Conservation (phyloP, 1,140 invertebrate species). For the Ganaspis sp. region DNA sequence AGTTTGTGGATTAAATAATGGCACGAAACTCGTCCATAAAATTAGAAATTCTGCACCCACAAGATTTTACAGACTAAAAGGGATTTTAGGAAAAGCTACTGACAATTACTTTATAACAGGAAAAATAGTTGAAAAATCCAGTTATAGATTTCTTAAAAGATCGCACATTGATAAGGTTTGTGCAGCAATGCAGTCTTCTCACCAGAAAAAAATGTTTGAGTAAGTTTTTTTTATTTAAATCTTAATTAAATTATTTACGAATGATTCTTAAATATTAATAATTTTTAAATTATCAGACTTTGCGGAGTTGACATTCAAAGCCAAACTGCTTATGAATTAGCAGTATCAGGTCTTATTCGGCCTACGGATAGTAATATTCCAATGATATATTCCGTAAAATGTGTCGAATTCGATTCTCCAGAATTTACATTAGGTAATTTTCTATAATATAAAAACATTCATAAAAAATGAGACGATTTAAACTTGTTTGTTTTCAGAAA, state of each 20-base stretch:
- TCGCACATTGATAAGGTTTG: slow-evolving; percentile 83
- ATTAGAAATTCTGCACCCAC: slow-evolving; percentile 79
- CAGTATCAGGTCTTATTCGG: slow-evolving; percentile 85
- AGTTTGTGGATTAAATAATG: slow-evolving; percentile 86
- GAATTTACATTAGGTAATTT: slow-evolving; percentile 89
- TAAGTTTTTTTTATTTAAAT: no score
- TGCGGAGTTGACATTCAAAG: slow-evolving; percentile 88
- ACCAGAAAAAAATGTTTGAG: slow-evolving; percentile 90
- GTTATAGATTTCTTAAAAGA: slow-evolving; percentile 82
- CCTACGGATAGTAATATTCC: slow-evolving; percentile 83
- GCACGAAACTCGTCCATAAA: slow-evolving; percentile 76
- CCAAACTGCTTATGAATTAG: slow-evolving; percentile 92
- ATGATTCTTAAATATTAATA: slow-evolving; percentile 20
- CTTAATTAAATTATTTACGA: no score
- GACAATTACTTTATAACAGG: slow-evolving; percentile 85
- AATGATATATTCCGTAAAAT: slow-evolving; percentile 91
- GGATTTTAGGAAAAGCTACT: slow-evolving; percentile 87
- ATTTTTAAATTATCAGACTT: slow-evolving; percentile 77
- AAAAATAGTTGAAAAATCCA: slow-evolving; percentile 83
- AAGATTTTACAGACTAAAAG: slow-evolving; percentile 85
- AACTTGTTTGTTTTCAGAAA: slow-evolving; percentile 80
- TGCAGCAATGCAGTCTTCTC: slow-evolving; percentile 85
- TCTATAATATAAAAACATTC: neutral
- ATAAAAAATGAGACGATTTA: slow-evolving; percentile 24
- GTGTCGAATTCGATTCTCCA: slow-evolving; percentile 87